Evolutionary conservation across 2,797 vertebrate genomes (phyloP), one percentile per base, ranked within the genome.

Genomic region (Alfaro cultratus): DNA sequence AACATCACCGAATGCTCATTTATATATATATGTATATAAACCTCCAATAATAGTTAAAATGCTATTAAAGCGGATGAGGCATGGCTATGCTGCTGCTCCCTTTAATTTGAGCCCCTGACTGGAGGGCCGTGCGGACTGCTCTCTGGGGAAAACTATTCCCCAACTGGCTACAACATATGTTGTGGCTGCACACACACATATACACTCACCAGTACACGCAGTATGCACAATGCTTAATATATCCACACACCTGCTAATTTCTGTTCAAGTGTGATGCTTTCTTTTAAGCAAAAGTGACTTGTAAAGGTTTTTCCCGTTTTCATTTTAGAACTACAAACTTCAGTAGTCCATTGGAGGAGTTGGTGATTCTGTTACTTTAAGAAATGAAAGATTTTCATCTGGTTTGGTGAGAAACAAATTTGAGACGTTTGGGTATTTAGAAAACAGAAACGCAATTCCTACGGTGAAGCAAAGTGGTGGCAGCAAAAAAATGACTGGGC

Each of bases 41-140:
- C 26, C 53, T n/a, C 53, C 53, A 55, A 55, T 55, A 55, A 55
- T 10, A n/a, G 26, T n/a, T 55, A 55, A 55, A 55, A 55, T 55
- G 53, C 53, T 55, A 55, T 55, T 97, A 97, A 96, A 96, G 95
- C 93, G 94, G 96, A 95, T 92, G 94, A 95, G 90, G 80, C 91
- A 84, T 93, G 86, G 94, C 95, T 94, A 94, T 93, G 95, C 96
- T 93, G 95, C 95, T 92, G 95, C 95, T 96, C 96, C 92, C 96
- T 81, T 91, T 97, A 97, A 97, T 98, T 97, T 97, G 96, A 97
- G 96, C 95, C 95, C 93, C 96, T 95, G 96, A 96, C 96, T 97
- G 93, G 93, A 96, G 93, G 95, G 94, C 96, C 95, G 96, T 95
- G 96, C 94, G 95, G 94, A 93, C 93, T 88, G 94, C 88, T 97